Conservation (phyloP, 2,797 vertebrate species). For the Karalla daura region DNA sequence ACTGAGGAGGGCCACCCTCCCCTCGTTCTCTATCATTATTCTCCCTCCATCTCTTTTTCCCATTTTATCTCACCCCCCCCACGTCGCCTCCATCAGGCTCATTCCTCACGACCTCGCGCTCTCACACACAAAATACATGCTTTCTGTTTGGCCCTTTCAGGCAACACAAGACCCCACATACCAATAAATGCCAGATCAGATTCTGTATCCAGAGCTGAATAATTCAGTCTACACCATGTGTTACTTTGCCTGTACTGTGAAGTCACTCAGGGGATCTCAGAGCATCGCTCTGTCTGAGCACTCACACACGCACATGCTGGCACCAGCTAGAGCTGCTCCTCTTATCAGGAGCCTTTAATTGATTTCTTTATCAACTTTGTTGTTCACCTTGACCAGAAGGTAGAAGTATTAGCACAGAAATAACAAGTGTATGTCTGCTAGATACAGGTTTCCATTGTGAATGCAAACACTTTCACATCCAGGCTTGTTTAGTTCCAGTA, state of each 20-base stretch:
- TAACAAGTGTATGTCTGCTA: background rate
- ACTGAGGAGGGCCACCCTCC: constrained; percentile 48
- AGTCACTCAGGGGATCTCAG: constrained; percentile 51
- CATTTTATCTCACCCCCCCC: constrained; percentile 45
- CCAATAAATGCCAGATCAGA: constrained; percentile 54
- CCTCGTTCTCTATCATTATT: constrained; percentile 45
- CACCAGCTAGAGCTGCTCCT: background rate
- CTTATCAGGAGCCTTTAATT: constrained; percentile 4
- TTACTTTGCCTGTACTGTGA: constrained; percentile 59
- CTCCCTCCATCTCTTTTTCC: constrained; percentile 21
- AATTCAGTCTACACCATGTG: constrained; percentile 73
- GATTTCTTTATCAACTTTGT: background rate
- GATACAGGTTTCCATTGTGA: background rate
- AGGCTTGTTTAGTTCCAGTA: background rate
- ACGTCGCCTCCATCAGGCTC: constrained; percentile 25
- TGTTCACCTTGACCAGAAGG: background rate
- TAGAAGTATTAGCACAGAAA: background rate
- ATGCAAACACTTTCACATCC: background rate
- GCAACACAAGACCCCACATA: constrained; percentile 25
- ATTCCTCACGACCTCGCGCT: constrained; percentile 33
- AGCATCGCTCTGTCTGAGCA: constrained; percentile 24
- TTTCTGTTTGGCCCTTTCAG: constrained; percentile 37
- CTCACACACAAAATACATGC: constrained; percentile 33
- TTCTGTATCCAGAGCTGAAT: constrained; percentile 63
- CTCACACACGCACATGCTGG: background rate